These are phyloP conservation scores for Tipula helvola DNA, from an alignment of 2,888 invertebrate genomes.

Conservation along the genomic window DNA sequence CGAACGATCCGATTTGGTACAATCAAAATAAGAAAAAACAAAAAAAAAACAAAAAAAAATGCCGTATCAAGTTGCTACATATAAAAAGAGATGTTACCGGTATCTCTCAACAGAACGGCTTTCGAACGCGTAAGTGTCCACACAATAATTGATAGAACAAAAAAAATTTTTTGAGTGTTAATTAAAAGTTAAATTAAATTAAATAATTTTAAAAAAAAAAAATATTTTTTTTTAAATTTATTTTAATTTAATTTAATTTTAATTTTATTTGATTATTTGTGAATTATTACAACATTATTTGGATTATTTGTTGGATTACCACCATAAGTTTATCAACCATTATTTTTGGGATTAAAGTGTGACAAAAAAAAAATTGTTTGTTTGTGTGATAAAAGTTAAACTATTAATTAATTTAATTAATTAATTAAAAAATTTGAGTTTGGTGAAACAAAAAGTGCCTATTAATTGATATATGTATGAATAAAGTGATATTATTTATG, in stretches of 20 bases:
- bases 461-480: neutral
- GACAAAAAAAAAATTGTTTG: neutral
- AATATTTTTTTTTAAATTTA: neutral
- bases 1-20: constrained; percentile 21
- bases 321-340: neutral
- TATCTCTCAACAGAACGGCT: constrained; percentile 89
- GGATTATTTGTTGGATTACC: constrained; percentile 11
- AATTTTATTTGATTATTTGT: neutral
- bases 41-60: constrained; percentile 13
- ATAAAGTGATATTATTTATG: neutral
- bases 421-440: neutral
- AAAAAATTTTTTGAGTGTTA: constrained; percentile 10
- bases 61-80: constrained; percentile 38
- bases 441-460: neutral
- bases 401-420: neutral
- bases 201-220: neutral
- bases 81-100: constrained; percentile 42
- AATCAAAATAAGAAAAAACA: constrained; percentile 16
- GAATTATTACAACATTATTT: constrained; percentile 11
- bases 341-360: neutral
- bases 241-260: neutral
- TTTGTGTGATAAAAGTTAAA: neutral
- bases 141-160: constrained; percentile 16
- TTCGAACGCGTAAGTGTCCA: constrained; percentile 79
- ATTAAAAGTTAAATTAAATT: constrained; percentile 8